phyloP scores from a whole-genome alignment of 2,888 invertebrate species.

The Lasioglossum marginatum region DNA sequence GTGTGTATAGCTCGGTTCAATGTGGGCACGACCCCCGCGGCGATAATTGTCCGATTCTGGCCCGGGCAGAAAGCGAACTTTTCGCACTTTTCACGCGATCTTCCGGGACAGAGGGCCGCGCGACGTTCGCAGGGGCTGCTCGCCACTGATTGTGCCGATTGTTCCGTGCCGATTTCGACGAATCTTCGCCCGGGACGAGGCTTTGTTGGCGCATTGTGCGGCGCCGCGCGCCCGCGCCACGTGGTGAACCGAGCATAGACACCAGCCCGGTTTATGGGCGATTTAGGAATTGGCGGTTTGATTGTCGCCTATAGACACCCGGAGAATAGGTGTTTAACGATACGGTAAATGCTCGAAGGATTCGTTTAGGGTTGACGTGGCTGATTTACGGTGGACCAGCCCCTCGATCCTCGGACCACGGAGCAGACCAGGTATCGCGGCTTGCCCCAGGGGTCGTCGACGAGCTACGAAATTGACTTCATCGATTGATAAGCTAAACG shows the following conservation, averaged over 20 bases:
- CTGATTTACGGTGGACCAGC: neutral
- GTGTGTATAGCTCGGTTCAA: neutral
- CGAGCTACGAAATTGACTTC: neutral
- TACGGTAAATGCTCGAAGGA: conserved; percentile 52
- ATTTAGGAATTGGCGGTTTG: conserved; percentile 54
- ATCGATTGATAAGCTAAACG: neutral
- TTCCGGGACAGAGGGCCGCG: conserved; percentile 32
- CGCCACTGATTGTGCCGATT: conserved; percentile 70
- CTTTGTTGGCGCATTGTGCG: conserved; percentile 56
- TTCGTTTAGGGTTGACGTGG: conserved; percentile 29
- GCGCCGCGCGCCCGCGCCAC: conserved; percentile 24
- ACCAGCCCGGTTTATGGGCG: conserved; percentile 45
- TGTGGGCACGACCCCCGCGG: conserved; percentile 55
- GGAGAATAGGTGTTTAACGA: conserved; percentile 61
- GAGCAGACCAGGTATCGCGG: neutral
- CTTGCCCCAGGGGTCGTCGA: neutral
- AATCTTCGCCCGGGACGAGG: conserved; percentile 48
- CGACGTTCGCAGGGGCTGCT: conserved; percentile 37
- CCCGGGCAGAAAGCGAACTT: conserved; percentile 56
- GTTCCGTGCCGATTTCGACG: conserved; percentile 64
- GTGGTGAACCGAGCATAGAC: conserved; percentile 53
- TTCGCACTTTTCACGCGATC: conserved; percentile 67
- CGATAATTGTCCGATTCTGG: conserved; percentile 64
- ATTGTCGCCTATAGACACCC: conserved; percentile 57
- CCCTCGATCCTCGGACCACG: neutral